Base-by-base conservation (phyloP, 1,140 invertebrate genomes). In the Zaprionus kolodkinae region DNA sequence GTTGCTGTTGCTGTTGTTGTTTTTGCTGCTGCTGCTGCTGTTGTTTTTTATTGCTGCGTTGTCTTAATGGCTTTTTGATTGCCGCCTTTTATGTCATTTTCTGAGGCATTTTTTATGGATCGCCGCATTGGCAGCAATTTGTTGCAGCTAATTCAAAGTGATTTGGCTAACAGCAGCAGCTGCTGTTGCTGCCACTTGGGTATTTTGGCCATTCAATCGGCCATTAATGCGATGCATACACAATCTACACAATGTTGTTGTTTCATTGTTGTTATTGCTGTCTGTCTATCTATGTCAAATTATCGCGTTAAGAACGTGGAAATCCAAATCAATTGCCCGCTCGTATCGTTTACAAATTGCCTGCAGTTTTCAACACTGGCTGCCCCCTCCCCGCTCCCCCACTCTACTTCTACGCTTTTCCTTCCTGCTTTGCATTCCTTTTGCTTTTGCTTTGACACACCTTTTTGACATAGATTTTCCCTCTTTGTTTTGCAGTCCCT, bases 401-500 rank as follows among this genome's bases (percentile, higher is more conserved):
- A 6, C 38, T n/a, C 5, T 43, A 4, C n/a, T 6, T n/a, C 13
- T 43, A 15, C n/a, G 2, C 13, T 45, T 6, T 15, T 45, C n/a
- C n/a, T 45, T 45, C 6, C n/a, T 15, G 40, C 40, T 17, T 30
- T 5, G 3, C 27, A 30, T 30, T 30, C 27, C 27, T 5, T 30
- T 30, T 30, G 27, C 27, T 5, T 30, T 30, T 30, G 27, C 27
- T 30, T 30, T 30, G 27, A 30, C 27, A 30, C 63, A 33, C 52
- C 63, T 1, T 66, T 66, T 25, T 45, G 52, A 66, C 35, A 56
- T 11, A 56, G 25, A 43, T 38, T 4, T 62, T 2, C 0, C 12
- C 27, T 68, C 25, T 48, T 13, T 56, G 3, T 66, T 72, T 60
- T 66, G 52, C 64, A 76, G 63, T 54, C 56, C 40, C 79, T 68